Base-by-base conservation (phyloP, 2,797 vertebrate species). In the Anabas testudineus region DNA sequence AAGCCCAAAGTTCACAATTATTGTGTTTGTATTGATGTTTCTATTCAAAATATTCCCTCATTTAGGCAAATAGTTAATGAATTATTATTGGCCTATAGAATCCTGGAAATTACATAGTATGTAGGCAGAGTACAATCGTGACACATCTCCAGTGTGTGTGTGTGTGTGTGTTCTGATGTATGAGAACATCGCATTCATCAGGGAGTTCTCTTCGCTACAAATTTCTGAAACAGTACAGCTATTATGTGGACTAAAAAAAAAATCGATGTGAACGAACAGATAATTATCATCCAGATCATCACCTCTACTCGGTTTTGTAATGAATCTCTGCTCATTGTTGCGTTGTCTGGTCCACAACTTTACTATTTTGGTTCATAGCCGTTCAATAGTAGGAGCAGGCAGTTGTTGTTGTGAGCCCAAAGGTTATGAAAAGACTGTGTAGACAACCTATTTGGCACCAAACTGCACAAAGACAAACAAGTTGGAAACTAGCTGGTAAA, bases 171-270 rank as follows among this genome's bases (percentile, higher is more conserved):
- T 39, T 41, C n/a, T 66, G 43, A 64, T 72, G 21, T 18, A 32
- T 56, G 52, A 28, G 19, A 57, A 28, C 21, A 36, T 54, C 48
- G 32, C 21, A 58, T 63, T 63, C 15, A 53, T 78, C 21, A 37
- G 21, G 18, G 3, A 37, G 54, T 56, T 26, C 19, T 68, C 7
- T 47, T 32, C 51, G 34, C 26, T 15, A 18, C n/a, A 32, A 43
- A 43, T 19, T 46, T 22, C 49, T 10, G 30, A 21, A 39, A 28
- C n/a, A 32, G 30, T 9, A 12, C 45, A 26, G 45, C 2, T 19
- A 39, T 36, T 5, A 19, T 22, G 7, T 34, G 19, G 39, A 9
- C 30, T 56, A n/a, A 39, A 45, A 46, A 32, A 55, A 39, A 45
- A 37, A 32, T n/a, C n/a, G n/a, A n/a, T 32, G 32, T 22, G 18